Conservation (phyloP, 2,797 vertebrate genomes). For the Silurus aristotelis region DNA sequence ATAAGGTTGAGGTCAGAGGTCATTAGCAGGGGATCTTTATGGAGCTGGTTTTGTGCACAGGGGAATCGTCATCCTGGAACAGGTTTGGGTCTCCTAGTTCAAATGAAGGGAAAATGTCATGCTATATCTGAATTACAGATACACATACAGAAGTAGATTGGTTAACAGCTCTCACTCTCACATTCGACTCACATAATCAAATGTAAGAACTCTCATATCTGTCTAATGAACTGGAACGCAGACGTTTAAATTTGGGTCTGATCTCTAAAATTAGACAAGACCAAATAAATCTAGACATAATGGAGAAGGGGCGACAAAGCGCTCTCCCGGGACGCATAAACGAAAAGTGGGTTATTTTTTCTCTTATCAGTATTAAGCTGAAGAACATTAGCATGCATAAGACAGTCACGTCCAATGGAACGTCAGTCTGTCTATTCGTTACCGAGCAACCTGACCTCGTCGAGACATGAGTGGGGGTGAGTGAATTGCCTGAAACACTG, state of each 20-base stretch:
- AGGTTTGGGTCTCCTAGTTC: no score
- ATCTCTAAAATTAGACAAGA: conserved; percentile 6
- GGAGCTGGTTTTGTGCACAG: no score
- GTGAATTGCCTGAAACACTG: neutral
- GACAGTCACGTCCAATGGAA: conserved; percentile 8
- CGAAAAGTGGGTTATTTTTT: conserved; percentile 38
- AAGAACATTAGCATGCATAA: neutral
- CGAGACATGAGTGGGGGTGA: conserved; percentile 4
- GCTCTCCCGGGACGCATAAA: conserved; percentile 36
- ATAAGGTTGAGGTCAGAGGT: no score
- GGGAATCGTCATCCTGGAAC: no score
- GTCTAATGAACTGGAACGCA: neutral
- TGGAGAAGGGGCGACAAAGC: neutral
- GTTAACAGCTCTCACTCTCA: neutral
- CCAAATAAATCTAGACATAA: conserved; percentile 11
- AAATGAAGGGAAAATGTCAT: no score
- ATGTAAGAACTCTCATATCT: neutral
- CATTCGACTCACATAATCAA: neutral
- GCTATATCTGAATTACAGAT: neutral
- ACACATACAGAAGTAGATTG: neutral
- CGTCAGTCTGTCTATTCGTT: conserved; percentile 19
- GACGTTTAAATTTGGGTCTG: neutral
- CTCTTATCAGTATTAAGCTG: conserved; percentile 34
- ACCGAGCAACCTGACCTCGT: conserved; percentile 13
- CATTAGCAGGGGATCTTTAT: no score